These are phyloP conservation scores for Meles meles DNA, from an alignment of 2,113 vertebrate species.

Conservation along the genomic window DNA sequence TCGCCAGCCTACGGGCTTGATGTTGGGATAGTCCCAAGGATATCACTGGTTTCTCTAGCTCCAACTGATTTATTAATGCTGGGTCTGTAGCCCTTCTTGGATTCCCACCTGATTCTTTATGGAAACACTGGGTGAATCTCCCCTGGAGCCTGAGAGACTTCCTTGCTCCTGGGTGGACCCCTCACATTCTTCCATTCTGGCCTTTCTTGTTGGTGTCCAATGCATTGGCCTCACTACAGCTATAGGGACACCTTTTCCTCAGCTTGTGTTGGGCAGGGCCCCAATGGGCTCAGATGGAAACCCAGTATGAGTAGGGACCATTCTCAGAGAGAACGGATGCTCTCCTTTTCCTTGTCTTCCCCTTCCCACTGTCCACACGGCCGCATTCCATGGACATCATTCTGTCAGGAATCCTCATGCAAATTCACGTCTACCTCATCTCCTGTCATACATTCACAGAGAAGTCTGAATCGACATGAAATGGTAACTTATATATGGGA, in stretches of 20 bases:
- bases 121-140: not conserved
- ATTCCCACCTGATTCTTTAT: not conserved
- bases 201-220: no score
- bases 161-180: not conserved
- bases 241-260: not conserved
- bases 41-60: not conserved
- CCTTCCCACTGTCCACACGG: accelerated
- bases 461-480: not conserved
- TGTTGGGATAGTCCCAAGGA: not conserved
- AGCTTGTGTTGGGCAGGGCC: not conserved
- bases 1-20: not conserved
- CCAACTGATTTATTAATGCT: not conserved
- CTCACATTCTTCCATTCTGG: not conserved
- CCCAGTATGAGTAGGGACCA: not conserved
- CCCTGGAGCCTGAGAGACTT: not conserved
- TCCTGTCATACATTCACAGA: not conserved
- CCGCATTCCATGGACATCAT: not conserved
- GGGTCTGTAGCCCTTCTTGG: not conserved
- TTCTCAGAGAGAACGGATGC: not conserved
- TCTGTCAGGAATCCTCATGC: not conserved
- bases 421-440: not conserved
- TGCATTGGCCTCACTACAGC: accelerated
- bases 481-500: not conserved
- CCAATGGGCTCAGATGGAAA: not conserved
- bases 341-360: not conserved